A percentile compares a stretch with the other conserved stretches of the same genome.
Conservation (phyloP, 2,888 invertebrate species). For the Lydus trimaculatus region DNA sequence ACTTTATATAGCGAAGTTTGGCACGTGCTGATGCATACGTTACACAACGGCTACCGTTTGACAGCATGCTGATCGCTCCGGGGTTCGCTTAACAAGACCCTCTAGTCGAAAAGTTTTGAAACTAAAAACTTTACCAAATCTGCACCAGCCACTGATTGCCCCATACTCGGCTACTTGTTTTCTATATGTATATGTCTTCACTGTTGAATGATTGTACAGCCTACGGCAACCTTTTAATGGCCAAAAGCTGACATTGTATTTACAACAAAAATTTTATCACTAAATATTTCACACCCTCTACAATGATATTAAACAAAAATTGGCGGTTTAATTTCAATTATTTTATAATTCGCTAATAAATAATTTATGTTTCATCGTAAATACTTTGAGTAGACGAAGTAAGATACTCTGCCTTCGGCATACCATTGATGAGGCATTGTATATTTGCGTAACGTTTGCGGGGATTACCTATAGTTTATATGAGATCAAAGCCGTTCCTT, state of each 20-base stretch:
- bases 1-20: constrained; percentile 47
- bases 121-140: constrained; percentile 43
- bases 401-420: constrained; percentile 16
- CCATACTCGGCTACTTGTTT: constrained; percentile 46
- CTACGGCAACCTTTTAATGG: constrained; percentile 57
- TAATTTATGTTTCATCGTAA: neutral
- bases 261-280: neutral
- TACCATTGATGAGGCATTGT: constrained; percentile 21
- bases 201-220: constrained; percentile 54
- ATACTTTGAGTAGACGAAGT: neutral
- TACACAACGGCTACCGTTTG: constrained; percentile 45
- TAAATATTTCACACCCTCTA: neutral
- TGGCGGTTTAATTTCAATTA: neutral
- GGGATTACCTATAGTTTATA: constrained; percentile 39
- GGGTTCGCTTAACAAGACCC: constrained; percentile 53
- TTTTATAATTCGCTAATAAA: neutral
- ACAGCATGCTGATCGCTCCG: constrained; percentile 43
- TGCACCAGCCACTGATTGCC: constrained; percentile 49
- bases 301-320: neutral
- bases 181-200: constrained; percentile 18
- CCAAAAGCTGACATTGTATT: constrained; percentile 36
- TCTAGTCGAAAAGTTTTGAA: constrained; percentile 44
- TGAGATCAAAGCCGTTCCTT: constrained; percentile 48
- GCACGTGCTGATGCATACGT: constrained; percentile 53
- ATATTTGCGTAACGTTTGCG: constrained; percentile 39